Percentiles rank a stretch among this genome's conserved stretches.
Evolutionary conservation across 2,113 vertebrate genomes (phyloP).

Genomic region (Trichechus manatus): DNA sequence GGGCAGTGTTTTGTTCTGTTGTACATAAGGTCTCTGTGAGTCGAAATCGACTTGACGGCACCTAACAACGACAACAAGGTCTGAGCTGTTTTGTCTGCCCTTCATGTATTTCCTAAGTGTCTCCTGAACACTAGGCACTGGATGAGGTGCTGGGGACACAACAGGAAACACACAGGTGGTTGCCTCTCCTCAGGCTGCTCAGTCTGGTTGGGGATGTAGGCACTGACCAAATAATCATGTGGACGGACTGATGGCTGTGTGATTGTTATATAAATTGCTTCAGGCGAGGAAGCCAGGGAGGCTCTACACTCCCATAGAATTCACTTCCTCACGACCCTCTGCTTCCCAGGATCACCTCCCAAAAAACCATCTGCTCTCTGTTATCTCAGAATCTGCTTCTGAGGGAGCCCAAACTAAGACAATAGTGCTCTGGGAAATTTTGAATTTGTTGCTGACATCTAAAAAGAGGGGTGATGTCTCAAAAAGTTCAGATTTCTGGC

Average conservation of each 20-base stretch:
- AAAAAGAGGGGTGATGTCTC: not conserved
- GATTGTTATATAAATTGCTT: not conserved
- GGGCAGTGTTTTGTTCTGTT: too few species aligned
- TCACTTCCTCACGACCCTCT: not conserved
- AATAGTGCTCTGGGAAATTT: not conserved
- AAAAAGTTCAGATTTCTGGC: not conserved
- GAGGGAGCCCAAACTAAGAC: not conserved
- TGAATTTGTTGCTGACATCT: not conserved
- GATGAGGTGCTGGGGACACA: not conserved
- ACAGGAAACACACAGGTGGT: not conserved
- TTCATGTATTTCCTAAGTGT: not conserved
- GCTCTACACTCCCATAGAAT: not conserved
- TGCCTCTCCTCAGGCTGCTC: not conserved
- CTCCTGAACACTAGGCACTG: not conserved
- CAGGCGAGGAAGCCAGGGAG: not conserved
- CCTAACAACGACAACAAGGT: not conserved
- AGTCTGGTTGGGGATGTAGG: not conserved
- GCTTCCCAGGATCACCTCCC: not conserved
- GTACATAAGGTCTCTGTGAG: too few species aligned
- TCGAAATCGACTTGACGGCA: too few species aligned
- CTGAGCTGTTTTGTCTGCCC: not conserved
- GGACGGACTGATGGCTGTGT: not conserved
- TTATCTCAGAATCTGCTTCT: not conserved
- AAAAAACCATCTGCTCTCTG: too few species aligned
- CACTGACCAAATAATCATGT: not conserved